Conservation (phyloP, 2,797 vertebrate species). For the Rallus crepitans region DNA sequence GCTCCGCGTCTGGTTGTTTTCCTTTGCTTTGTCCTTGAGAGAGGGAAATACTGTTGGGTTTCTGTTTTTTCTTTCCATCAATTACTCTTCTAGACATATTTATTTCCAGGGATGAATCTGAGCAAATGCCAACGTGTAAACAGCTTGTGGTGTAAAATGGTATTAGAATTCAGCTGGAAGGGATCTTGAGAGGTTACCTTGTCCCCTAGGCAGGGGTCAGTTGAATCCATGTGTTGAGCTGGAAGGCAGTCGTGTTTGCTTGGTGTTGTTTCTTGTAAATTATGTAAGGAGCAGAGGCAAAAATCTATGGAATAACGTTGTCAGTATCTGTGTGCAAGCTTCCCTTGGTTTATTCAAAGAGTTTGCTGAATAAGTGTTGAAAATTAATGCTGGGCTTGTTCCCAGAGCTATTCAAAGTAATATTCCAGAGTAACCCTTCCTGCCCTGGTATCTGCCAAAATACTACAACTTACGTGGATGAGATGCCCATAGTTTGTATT, state of each 20-base stretch:
- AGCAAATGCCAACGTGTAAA: conserved; percentile 2
- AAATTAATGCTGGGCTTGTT: conserved; percentile 41
- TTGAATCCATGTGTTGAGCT: not conserved
- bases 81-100: not conserved
- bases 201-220: not conserved
- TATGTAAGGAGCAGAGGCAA: not conserved
- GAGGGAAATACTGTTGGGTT: not conserved
- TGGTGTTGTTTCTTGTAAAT: conserved; percentile 7
- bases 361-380: conserved; percentile 28
- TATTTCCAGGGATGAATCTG: conserved; percentile 26
- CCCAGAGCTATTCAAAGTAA: conserved; percentile 21
- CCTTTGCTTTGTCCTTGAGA: conserved; percentile 36
- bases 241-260: not conserved
- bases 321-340: not conserved
- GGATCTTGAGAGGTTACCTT: not conserved
- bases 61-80: not conserved
- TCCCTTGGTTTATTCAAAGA: not conserved
- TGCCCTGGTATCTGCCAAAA: not conserved
- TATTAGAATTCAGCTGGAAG: not conserved
- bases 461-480: not conserved
- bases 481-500: not conserved
- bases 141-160: not conserved
- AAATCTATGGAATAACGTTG: conserved; percentile 4
- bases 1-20: not conserved
- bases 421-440: not conserved